Base-by-base conservation (phyloP, 1,140 invertebrate genomes). In the Pogonomyrmex barbatus region DNA sequence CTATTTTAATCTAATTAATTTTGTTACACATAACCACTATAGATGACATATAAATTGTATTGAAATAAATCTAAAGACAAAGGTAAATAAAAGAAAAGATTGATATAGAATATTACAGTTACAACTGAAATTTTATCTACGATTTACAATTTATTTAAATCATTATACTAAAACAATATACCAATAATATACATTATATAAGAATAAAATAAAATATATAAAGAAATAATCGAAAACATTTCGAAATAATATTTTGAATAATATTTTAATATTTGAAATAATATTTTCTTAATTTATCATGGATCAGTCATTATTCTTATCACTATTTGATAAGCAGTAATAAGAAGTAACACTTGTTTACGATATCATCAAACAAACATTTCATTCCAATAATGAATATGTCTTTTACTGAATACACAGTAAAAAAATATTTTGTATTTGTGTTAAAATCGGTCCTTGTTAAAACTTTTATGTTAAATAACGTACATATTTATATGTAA, bases 261-360 rank as follows among this genome's bases (percentile, higher is more conserved):
- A 24, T 24, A 24, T 24, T 24, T 24, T 24, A 24, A 24, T 24
- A 24, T 17, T 33, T 45, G 24, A 71, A 82, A 45, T n/a, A 6
- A 2, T 1, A 2, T 75, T 75, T 62, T 9, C 9, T 14, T 79
- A 8, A 24, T 30, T 10, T 50, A 60, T 83, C 65, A 12, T 14
- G 14, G 9, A 56, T 58, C 42, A 30, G 30, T 82, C 68, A 36
- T 76, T 76, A 50, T 17, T 75, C 33, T 83, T 83, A 83, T 83
- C 79, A 47, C 39, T 75, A 75, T 83, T 83, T 83, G 79, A 83
- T 83, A 83, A 83, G 45, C n/a, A 12, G 17, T 10, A 68, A 83
- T 83, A 83, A 83, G 54, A 60, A 12, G 12, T 42, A 2, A 30
- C 1, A 42, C 47, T 75, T 75, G 45, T 83, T 83, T 73, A 50